Evolutionary conservation across 2,113 vertebrate species (phyloP).

Genomic region (Bothrops jararaca): DNA sequence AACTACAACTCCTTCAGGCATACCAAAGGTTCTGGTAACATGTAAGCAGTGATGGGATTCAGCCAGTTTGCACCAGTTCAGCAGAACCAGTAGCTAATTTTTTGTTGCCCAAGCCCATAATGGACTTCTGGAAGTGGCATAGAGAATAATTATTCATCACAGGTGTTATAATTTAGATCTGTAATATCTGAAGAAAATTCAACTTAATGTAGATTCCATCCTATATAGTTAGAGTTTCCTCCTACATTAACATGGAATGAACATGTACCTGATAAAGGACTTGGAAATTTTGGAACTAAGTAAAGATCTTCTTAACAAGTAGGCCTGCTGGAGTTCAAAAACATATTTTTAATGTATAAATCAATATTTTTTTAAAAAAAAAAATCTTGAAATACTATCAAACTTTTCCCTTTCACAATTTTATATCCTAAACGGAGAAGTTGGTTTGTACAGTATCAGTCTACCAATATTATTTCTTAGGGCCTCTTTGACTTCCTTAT

Average conservation of each 20-base stretch:
- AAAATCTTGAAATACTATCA: not conserved
- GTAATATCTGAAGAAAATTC: not conserved
- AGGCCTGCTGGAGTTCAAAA: not conserved
- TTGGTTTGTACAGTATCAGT: not conserved
- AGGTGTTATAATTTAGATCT: not conserved
- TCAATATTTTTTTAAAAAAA: not conserved
- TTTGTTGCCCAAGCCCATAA: too few relatives aligned
- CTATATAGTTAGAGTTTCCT: not conserved
- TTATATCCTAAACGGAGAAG: not conserved
- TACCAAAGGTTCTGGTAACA: not conserved
- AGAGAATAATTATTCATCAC: not conserved
- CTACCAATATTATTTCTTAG: not conserved
- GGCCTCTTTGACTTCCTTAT: not conserved
- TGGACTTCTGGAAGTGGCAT: too few relatives aligned
- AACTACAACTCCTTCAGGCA: too few relatives aligned
- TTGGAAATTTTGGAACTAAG: not conserved
- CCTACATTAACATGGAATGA: not conserved
- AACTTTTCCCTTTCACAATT: not conserved
- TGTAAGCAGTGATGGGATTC: not conserved
- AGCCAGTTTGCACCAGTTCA: too few relatives aligned
- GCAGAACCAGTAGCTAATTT: too few relatives aligned
- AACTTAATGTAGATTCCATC: not conserved
- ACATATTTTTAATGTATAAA: not conserved
- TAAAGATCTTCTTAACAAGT: not conserved
- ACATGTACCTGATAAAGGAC: not conserved